phyloP scores from a whole-genome alignment of 30 jellyfish, hydroid and myxozoan genomes.

The Aurelia sp. region DNA sequence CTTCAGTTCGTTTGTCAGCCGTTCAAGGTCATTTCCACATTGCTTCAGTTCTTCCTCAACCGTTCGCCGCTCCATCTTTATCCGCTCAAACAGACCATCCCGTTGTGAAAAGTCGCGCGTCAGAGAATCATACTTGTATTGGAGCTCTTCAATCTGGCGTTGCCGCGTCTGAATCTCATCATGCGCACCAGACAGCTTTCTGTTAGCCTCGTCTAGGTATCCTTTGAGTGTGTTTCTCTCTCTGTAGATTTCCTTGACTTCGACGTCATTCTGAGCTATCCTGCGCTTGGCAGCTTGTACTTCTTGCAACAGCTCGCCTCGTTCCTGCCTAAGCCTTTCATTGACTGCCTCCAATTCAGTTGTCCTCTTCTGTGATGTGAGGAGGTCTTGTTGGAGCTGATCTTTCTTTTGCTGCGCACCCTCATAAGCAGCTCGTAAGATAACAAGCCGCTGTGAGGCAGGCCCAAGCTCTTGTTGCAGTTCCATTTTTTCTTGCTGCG shows the following conservation, averaged over 20 bases:
- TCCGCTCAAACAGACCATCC: conserved; percentile 81
- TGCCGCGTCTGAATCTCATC: conserved; percentile 86
- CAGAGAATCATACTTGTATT: conserved; percentile 85
- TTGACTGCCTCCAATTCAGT: conserved; percentile 88
- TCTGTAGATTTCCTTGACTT: conserved; percentile 65
- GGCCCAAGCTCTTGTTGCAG: conserved; percentile 99
- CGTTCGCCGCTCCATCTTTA: conserved; percentile 83
- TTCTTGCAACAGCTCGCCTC: conserved; percentile 88
- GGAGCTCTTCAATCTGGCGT: conserved; percentile 90
- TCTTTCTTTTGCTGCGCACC: conserved; percentile 97
- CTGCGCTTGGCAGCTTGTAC: conserved; percentile 81
- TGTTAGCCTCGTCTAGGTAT: conserved; percentile 84
- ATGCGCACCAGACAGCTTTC: conserved; percentile 69
- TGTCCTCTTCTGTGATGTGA: conserved; percentile 82
- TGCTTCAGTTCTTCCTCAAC: conserved; percentile 92
- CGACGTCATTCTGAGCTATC: conserved; percentile 79
- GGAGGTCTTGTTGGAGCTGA: conserved; percentile 85
- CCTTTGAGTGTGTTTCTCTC: conserved; percentile 75
- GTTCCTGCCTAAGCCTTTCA: conserved; percentile 91
- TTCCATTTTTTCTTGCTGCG: conserved; percentile 96
- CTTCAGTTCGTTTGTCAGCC: conserved; percentile 80
- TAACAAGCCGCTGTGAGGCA: conserved; percentile 94
- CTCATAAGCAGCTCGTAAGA: conserved; percentile 99
- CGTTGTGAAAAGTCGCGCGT: conserved; percentile 86
- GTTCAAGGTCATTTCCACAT: conserved; percentile 84